Conservation (phyloP, 2,113 vertebrate genomes). For the Bostrychus sinensis region DNA sequence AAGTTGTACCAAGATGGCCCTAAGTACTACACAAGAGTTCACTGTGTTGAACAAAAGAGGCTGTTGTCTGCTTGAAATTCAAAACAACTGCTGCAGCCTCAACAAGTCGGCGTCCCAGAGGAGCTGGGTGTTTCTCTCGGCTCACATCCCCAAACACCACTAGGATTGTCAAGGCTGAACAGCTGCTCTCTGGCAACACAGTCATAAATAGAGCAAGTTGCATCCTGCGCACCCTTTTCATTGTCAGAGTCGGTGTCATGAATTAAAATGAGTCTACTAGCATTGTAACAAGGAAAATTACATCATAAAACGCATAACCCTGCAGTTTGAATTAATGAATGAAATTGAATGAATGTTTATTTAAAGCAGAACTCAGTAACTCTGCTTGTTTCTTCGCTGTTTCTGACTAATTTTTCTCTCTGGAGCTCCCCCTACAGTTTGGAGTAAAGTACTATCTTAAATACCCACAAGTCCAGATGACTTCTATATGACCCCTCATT, state of each 20-base stretch:
- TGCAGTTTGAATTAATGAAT: too few species aligned
- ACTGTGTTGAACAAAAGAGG: conserved; percentile 28
- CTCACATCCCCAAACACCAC: conserved; percentile 43
- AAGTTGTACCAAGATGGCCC: neutral
- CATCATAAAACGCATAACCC: too few species aligned
- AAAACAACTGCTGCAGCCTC: conserved; percentile 34
- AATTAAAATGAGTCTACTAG: neutral
- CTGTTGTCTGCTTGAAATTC: conserved; percentile 39
- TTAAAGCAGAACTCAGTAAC: too few species aligned
- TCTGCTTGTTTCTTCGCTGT: too few species aligned
- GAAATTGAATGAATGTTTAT: too few species aligned
- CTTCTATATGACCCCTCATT: too few species aligned
- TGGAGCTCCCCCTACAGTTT: too few species aligned
- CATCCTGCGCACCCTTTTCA: conserved; percentile 34
- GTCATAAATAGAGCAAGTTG: conserved; percentile 48
- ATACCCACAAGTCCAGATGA: too few species aligned
- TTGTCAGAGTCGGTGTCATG: conserved; percentile 15
- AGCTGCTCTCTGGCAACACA: conserved; percentile 56
- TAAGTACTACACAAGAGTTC: conserved; percentile 6
- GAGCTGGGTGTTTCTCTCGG: conserved; percentile 21
- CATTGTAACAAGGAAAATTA: conserved; percentile 44
- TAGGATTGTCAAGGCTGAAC: conserved; percentile 49
- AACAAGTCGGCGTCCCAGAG: conserved; percentile 36
- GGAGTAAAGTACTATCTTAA: too few species aligned
- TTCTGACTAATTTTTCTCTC: too few species aligned